Percentiles rank a stretch among this genome's conserved stretches.
Evolutionary conservation across 2,113 vertebrate species (phyloP).

Genomic region (Dermatemys mawii): DNA sequence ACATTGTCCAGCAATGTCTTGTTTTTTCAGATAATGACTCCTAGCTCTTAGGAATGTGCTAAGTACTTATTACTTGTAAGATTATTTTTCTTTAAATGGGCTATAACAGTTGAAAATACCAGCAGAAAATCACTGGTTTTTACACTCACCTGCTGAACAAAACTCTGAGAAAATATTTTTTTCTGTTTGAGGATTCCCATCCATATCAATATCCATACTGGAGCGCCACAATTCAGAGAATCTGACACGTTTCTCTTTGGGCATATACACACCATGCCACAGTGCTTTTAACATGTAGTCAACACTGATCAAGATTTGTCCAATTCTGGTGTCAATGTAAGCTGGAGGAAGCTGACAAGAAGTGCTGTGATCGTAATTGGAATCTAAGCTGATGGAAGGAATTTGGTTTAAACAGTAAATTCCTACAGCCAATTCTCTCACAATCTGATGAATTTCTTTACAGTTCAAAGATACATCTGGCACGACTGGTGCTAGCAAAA

Average conservation of each 20-base stretch:
- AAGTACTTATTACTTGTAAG: neutral
- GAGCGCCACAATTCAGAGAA: constrained; percentile 81
- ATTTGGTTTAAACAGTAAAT: constrained; percentile 82
- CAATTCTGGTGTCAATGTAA: constrained; percentile 76
- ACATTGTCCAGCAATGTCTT: neutral
- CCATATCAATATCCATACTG: constrained; percentile 69
- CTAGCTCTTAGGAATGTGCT: neutral
- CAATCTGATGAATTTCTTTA: constrained; percentile 80
- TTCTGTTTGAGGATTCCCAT: constrained; percentile 71
- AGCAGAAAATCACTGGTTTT: neutral
- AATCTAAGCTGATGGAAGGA: constrained; percentile 76
- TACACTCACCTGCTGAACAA: constrained; percentile 72
- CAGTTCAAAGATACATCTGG: constrained; percentile 69
- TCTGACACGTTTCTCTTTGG: constrained; percentile 70
- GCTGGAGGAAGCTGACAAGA: constrained; percentile 78
- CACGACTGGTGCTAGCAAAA: constrained; percentile 74
- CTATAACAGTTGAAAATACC: neutral
- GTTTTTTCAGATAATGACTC: neutral
- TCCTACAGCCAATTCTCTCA: constrained; percentile 76
- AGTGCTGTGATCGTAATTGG: constrained; percentile 78
- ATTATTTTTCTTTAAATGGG: neutral
- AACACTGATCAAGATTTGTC: constrained; percentile 75
- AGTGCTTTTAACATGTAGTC: constrained; percentile 79
- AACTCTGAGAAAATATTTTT: constrained; percentile 75
- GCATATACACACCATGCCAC: constrained; percentile 80